Evolutionary conservation across 2,797 vertebrate species (phyloP).

Genomic region (Lates japonicus): DNA sequence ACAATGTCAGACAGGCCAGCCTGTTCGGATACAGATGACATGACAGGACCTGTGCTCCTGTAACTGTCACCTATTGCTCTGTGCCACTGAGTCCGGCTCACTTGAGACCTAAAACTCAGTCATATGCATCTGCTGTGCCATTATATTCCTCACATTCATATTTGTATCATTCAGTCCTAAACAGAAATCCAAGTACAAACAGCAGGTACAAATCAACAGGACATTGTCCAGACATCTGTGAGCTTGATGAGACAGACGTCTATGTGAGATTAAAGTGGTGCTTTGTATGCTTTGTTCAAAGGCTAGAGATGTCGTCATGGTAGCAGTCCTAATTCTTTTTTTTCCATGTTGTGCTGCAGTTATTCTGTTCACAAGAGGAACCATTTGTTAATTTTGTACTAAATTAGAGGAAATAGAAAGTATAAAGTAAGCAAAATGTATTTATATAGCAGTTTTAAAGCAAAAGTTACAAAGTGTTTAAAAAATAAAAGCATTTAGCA

Average conservation of each 20-base stretch:
- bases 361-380: conserved; percentile 6
- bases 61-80: conserved; percentile 69
- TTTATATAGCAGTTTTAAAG: not conserved
- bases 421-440: not conserved
- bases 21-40: conserved; percentile 68
- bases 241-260: not conserved
- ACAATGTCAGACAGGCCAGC: conserved; percentile 61
- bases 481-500: not conserved
- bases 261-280: conserved; percentile 10
- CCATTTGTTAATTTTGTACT: conserved; percentile 8
- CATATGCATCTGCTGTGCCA: conserved; percentile 12
- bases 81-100: conserved; percentile 62
- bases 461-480: no score
- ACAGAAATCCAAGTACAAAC: conserved; percentile 18
- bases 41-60: conserved; percentile 70
- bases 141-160: not conserved
- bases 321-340: conserved; percentile 18
- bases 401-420: not conserved
- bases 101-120: conserved; percentile 47
- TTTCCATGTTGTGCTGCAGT: conserved; percentile 14
- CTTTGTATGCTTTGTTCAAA: conserved; percentile 39
- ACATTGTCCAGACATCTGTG: conserved; percentile 7
- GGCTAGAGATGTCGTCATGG: not conserved
- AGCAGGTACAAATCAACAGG: not conserved
- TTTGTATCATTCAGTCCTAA: conserved; percentile 8